Conservation (phyloP, 1,140 invertebrate genomes). For the Microplitis mediator region DNA sequence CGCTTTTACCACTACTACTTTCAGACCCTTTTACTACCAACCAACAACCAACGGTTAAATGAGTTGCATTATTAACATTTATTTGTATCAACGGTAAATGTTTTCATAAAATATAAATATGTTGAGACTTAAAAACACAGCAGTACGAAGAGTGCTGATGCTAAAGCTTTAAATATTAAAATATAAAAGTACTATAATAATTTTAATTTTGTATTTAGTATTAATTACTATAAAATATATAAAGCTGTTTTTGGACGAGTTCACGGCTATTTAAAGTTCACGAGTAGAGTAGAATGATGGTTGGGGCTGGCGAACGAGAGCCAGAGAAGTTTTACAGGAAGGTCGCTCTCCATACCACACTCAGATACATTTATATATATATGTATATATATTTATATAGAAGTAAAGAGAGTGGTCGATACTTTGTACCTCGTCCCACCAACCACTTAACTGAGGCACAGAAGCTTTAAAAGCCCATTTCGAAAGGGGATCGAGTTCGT, state of each 20-base stretch:
- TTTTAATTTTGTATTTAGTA: not conserved
- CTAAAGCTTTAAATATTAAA: too few relatives aligned
- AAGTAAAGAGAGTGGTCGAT: not conserved
- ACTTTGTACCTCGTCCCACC: not conserved
- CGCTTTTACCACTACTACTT: too few relatives aligned
- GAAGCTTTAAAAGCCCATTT: not conserved
- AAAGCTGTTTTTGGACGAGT: not conserved
- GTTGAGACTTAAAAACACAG: too few relatives aligned
- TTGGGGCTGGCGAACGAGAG: not conserved
- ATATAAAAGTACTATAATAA: too few relatives aligned
- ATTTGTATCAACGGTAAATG: too few relatives aligned
- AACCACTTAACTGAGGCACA: conserved; percentile 2
- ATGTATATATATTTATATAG: not conserved
- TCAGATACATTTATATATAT: too few relatives aligned
- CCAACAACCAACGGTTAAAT: too few relatives aligned
- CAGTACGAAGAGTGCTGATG: too few relatives aligned
- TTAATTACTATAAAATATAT: not conserved
- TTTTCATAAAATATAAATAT: too few relatives aligned
- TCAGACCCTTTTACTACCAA: too few relatives aligned
- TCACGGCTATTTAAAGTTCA: not conserved
- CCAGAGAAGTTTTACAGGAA: not conserved
- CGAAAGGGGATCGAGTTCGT: not conserved
- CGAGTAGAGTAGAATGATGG: not conserved
- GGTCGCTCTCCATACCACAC: not conserved
- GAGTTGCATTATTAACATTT: too few relatives aligned